Conservation (phyloP, 2,797 vertebrate genomes). For the Capromys pilorides region DNA sequence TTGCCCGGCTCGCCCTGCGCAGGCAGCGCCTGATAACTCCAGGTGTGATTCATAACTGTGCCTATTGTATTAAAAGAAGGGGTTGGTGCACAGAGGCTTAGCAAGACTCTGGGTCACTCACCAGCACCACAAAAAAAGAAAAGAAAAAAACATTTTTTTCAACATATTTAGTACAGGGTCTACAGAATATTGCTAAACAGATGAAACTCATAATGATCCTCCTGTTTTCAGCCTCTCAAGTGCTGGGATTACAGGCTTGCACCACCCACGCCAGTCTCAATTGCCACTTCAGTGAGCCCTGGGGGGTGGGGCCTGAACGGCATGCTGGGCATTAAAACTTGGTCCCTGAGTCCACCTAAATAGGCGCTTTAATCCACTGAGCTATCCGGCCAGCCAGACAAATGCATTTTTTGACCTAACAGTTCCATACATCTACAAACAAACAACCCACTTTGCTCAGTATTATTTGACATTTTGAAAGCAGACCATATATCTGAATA, state of each 20-base stretch:
- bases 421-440: conserved; percentile 15
- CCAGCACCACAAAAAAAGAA: background rate
- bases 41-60: background rate
- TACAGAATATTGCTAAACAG: no score
- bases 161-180: no score
- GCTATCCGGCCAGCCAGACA: background rate
- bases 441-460: background rate
- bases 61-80: background rate
- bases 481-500: background rate
- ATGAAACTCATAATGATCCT: no score
- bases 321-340: no score
- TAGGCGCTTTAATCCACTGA: no score
- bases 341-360: no score
- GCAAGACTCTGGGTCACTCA: background rate
- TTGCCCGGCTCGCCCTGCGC: background rate
- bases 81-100: background rate
- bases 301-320: no score
- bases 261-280: no score
- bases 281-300: no score
- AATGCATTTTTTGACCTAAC: background rate
- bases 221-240: no score
- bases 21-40: background rate
- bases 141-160: no score
- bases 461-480: background rate
- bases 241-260: no score